These are phyloP conservation scores for Coenonympha arcania DNA, from an alignment of 2,888 invertebrate species.

Conservation along the genomic window DNA sequence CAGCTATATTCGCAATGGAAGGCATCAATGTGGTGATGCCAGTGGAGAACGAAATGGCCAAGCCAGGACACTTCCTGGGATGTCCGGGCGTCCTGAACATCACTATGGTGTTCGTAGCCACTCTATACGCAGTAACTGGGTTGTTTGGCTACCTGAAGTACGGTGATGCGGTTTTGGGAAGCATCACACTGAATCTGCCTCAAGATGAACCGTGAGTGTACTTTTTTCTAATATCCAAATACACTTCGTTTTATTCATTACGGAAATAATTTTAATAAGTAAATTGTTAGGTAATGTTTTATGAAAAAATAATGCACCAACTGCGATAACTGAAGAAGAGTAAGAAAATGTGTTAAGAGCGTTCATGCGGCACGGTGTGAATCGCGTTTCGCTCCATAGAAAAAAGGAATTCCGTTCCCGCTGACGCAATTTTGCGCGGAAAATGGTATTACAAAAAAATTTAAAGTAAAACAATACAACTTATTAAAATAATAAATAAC, in stretches of 20 bases:
- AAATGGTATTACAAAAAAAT: too few relatives aligned
- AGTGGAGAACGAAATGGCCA: constrained; percentile 92
- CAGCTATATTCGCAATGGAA: constrained; percentile 97
- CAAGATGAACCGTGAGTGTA: constrained; percentile 76
- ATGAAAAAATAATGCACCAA: too few relatives aligned
- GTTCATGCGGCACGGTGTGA: too few relatives aligned
- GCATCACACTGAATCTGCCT: constrained; percentile 88
- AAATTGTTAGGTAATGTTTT: not conserved
- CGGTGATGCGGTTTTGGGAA: constrained; percentile 79
- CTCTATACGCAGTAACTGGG: constrained; percentile 85
- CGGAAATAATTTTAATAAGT: not conserved
- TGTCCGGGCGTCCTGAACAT: constrained; percentile 88
- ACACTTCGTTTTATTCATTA: not conserved
- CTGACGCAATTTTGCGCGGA: too few relatives aligned
- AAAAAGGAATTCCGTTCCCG: too few relatives aligned
- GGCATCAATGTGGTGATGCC: constrained; percentile 95
- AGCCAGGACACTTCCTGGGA: constrained; percentile 84
- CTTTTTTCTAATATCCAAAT: not conserved
- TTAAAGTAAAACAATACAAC: too few relatives aligned
- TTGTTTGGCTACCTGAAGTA: constrained; percentile 91
- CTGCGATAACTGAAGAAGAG: too few relatives aligned
- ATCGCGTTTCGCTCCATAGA: too few relatives aligned
- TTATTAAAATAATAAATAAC: too few relatives aligned
- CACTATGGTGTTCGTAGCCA: constrained; percentile 86
- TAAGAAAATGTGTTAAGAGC: too few relatives aligned